Conservation (phyloP, 2,888 invertebrate species). For the Tridacna crocea region DNA sequence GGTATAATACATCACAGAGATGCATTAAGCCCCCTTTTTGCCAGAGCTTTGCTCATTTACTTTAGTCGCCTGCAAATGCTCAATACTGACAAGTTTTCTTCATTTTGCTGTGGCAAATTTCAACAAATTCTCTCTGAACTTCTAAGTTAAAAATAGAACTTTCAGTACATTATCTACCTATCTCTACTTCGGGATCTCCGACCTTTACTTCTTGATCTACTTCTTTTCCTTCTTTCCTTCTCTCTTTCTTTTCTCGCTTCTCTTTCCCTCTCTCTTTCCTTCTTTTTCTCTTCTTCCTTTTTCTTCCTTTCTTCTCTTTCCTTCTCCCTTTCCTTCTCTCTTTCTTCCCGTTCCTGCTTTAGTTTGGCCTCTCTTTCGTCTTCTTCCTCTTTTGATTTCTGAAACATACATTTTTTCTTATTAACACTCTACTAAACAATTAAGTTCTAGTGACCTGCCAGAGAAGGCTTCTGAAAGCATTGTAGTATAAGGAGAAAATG, state of each 20-base stretch:
- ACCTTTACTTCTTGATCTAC: conserved; percentile 61
- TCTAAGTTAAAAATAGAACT: too few species aligned
- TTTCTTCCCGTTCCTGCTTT: conserved; percentile 84
- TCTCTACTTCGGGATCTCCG: conserved; percentile 73
- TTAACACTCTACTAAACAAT: not conserved
- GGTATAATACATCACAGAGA: too few species aligned
- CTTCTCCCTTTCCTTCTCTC: conserved; percentile 86
- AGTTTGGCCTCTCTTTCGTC: conserved; percentile 67
- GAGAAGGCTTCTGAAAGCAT: too few species aligned
- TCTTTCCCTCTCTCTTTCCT: conserved; percentile 85
- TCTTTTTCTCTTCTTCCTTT: conserved; percentile 80
- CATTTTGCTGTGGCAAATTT: too few species aligned
- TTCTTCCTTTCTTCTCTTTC: conserved; percentile 85
- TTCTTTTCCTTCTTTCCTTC: conserved; percentile 59
- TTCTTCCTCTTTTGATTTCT: conserved; percentile 72
- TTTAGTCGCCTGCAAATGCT: too few species aligned
- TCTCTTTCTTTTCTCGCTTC: conserved; percentile 82
- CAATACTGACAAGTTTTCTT: too few species aligned
- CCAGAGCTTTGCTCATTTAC: too few species aligned
- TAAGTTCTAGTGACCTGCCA: too few species aligned
- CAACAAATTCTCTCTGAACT: too few species aligned
- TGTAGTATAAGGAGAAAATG: too few species aligned
- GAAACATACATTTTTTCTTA: conserved; percentile 21
- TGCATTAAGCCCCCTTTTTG: too few species aligned
- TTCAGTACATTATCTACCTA: conserved; percentile 44